A percentile compares a stretch with the other conserved stretches of the same genome.
Conservation (phyloP, 2,888 invertebrate species). For the Ypsolopha scabrella region DNA sequence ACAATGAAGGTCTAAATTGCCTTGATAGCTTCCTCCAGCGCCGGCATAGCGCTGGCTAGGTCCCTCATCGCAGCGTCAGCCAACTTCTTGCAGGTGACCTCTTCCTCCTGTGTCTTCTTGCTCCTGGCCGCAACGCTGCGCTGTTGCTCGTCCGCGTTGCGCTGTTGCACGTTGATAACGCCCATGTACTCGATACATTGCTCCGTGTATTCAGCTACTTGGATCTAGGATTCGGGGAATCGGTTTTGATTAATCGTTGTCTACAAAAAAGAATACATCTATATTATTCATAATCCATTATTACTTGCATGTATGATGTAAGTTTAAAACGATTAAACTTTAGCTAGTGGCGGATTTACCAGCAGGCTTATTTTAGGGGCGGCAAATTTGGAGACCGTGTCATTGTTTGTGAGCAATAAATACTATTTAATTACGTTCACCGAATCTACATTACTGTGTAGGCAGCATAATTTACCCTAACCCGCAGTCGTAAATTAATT, state of each 20-base stretch:
- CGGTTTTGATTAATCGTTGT: background rate
- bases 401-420: no score
- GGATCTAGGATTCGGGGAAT: slow-evolving; percentile 37
- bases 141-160: slow-evolving; percentile 86
- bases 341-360: no score
- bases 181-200: slow-evolving; percentile 90
- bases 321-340: no score
- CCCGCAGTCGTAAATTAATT: no score
- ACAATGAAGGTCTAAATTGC: slow-evolving; percentile 14
- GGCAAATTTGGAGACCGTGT: no score
- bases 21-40: slow-evolving; percentile 84
- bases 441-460: no score
- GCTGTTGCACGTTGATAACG: slow-evolving; percentile 82
- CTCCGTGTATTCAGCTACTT: slow-evolving; percentile 81
- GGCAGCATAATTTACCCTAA: no score
- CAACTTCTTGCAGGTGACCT: slow-evolving; percentile 82
- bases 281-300: no score
- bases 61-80: slow-evolving; percentile 87
- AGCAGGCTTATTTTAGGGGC: no score
- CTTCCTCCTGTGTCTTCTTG: slow-evolving; percentile 82
- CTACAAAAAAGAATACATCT: background rate
- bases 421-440: no score
- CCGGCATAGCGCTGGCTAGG: slow-evolving; percentile 88
- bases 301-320: no score
- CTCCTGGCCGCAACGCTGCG: slow-evolving; percentile 79